phyloP scores from a whole-genome alignment of 2,113 vertebrate genomes.

The Oncorhynchus gorbuscha region DNA sequence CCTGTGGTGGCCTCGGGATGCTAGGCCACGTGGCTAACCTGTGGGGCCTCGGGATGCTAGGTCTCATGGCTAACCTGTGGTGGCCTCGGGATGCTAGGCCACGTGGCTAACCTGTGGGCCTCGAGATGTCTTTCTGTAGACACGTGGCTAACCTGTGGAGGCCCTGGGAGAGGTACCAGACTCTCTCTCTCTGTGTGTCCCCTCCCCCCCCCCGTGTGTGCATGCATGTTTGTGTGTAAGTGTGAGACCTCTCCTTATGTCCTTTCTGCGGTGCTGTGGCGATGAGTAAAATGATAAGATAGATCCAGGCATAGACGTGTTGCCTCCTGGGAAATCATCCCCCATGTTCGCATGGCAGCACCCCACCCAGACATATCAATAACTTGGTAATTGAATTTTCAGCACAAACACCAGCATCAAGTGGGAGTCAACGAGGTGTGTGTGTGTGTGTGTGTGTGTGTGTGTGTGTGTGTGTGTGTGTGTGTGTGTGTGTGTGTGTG shows the following conservation, averaged over 20 bases:
- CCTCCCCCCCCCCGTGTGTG: background rate
- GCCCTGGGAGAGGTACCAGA: background rate
- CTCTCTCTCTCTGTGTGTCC: background rate
- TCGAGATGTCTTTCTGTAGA: conserved; percentile 17
- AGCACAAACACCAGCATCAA: conserved; percentile 93
- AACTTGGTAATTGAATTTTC: conserved; percentile 99
- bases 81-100: too few relatives aligned
- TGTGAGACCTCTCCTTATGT: conserved; percentile 45
- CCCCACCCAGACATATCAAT: conserved; percentile 95
- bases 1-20: too few relatives aligned
- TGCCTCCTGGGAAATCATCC: conserved; percentile 95
- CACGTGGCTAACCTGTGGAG: conserved; percentile 59
- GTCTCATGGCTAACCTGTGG: too few relatives aligned
- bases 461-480: conserved; percentile 43
- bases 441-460: conserved; percentile 70
- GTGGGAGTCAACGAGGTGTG: conserved; percentile 50
- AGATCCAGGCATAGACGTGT: conserved; percentile 86
- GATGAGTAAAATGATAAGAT: conserved; percentile 66
- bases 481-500: conserved; percentile 70
- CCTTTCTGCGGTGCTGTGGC: conserved; percentile 57
- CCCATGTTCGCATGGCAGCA: conserved; percentile 92
- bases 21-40: too few relatives aligned
- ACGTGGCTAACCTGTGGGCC: too few relatives aligned
- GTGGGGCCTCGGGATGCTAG: too few relatives aligned
- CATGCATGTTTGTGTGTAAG: background rate